Evolutionary conservation across 2,888 invertebrate genomes (phyloP).

Genomic region (Athrips mouffetella): DNA sequence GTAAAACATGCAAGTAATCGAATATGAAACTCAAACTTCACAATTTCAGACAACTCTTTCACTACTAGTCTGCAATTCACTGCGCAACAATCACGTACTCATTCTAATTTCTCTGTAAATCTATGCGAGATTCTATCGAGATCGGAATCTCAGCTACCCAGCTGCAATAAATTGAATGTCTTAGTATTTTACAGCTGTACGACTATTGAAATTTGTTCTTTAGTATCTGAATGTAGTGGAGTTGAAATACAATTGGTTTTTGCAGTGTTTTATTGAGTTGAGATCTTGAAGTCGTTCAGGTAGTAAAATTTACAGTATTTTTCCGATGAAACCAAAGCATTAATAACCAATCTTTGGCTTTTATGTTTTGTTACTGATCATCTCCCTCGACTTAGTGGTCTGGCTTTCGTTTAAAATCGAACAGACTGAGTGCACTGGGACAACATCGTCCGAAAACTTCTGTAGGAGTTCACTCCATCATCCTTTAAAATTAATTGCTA

Average conservation of each 20-base stretch:
- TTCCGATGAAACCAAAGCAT: too few species aligned
- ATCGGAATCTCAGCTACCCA: constrained; percentile 23
- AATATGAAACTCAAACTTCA: neutral
- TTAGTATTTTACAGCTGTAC: constrained; percentile 20
- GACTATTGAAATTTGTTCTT: constrained; percentile 9
- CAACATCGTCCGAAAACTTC: too few species aligned
- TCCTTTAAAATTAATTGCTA: too few species aligned
- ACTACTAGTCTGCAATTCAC: neutral
- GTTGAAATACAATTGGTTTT: constrained; percentile 2
- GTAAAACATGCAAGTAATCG: too few species aligned
- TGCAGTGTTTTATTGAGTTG: constrained; percentile 1
- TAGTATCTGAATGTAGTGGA: constrained; percentile 6
- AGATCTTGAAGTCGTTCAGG: constrained; percentile 1
- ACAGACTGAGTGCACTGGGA: too few species aligned
- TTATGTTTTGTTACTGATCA: too few species aligned
- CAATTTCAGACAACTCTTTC: neutral
- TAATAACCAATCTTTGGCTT: too few species aligned
- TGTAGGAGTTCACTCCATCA: too few species aligned
- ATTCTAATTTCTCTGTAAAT: constrained; percentile 56
- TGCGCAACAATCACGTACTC: constrained; percentile 35
- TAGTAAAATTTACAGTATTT: too few species aligned
- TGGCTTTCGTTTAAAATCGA: too few species aligned
- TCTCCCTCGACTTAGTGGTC: too few species aligned
- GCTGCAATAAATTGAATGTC: constrained; percentile 32
- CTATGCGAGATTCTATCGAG: constrained; percentile 32